Evolutionary conservation across 2,113 vertebrate genomes (phyloP).

Genomic region (Macrotis lagotis): DNA sequence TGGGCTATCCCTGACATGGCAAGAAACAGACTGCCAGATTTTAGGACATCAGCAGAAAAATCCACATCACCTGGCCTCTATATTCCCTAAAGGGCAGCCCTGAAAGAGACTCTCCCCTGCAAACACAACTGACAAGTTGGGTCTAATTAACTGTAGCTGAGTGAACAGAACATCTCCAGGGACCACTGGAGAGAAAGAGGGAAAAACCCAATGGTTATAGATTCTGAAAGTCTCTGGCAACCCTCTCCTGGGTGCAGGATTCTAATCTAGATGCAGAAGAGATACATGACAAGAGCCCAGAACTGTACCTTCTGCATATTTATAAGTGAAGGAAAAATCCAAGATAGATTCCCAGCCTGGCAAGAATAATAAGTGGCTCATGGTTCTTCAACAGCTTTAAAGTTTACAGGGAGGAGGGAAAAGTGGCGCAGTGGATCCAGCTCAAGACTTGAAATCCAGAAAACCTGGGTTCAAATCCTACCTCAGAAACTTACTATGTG

Average conservation of each 20-base stretch:
- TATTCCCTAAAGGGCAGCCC: neutral
- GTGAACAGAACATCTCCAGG: neutral
- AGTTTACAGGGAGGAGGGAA: neutral
- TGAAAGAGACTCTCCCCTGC: neutral
- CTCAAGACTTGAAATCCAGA: neutral
- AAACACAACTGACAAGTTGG: neutral
- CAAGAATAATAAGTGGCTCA: neutral
- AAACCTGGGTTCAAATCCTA: neutral
- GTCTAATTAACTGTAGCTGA: neutral
- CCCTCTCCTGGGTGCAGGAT: neutral
- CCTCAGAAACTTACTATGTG: neutral
- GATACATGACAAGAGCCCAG: neutral
- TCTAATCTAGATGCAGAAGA: neutral
- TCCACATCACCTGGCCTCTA: neutral
- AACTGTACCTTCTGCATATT: neutral
- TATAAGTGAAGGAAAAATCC: neutral
- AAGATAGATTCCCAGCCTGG: neutral
- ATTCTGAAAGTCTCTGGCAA: neutral
- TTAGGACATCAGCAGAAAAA: neutral
- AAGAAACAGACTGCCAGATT: neutral
- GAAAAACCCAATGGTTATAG: constrained; percentile 15
- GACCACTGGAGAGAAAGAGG: constrained; percentile 2
- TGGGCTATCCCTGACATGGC: neutral
- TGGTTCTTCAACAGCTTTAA: neutral
- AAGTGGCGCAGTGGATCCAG: neutral